Evolutionary conservation across 2,888 invertebrate genomes (phyloP).

Genomic region (Lasioglossum calceatum): DNA sequence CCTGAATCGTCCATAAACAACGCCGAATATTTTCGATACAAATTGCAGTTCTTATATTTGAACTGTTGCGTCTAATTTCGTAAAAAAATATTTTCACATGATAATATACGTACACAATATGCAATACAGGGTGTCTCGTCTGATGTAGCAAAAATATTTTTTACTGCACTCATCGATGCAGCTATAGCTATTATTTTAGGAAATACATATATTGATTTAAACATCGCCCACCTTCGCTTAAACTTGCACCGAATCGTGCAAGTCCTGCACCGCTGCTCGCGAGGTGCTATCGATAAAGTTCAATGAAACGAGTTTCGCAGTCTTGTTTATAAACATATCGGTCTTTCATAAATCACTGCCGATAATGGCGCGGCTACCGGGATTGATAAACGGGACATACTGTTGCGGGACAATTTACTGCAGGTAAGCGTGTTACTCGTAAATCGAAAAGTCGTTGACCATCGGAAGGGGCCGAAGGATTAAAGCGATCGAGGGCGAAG

Average conservation of each 20-base stretch:
- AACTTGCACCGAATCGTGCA: not conserved
- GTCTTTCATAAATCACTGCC: not conserved
- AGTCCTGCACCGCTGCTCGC: not conserved
- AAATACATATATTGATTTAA: no score
- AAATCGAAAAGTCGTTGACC: slow-evolving; percentile 2
- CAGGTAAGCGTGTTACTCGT: not conserved
- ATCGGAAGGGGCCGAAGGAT: slow-evolving; percentile 4
- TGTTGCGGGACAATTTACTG: not conserved
- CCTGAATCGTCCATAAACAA: slow-evolving; percentile 36
- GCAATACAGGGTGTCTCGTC: no score
- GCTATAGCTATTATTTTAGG: no score
- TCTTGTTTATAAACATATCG: not conserved
- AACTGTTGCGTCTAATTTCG: not conserved
- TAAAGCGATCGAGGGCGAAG: not conserved
- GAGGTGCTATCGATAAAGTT: not conserved
- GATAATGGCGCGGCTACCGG: not conserved
- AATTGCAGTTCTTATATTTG: not conserved
- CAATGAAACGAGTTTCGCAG: not conserved
- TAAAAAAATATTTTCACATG: no score
- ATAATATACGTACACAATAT: no score
- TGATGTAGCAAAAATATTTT: no score
- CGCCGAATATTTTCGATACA: not conserved
- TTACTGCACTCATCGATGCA: no score
- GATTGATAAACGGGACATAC: not conserved
- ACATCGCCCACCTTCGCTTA: no score